Base-by-base conservation (phyloP, 2,888 invertebrate species). In the Campaea margaritaria region DNA sequence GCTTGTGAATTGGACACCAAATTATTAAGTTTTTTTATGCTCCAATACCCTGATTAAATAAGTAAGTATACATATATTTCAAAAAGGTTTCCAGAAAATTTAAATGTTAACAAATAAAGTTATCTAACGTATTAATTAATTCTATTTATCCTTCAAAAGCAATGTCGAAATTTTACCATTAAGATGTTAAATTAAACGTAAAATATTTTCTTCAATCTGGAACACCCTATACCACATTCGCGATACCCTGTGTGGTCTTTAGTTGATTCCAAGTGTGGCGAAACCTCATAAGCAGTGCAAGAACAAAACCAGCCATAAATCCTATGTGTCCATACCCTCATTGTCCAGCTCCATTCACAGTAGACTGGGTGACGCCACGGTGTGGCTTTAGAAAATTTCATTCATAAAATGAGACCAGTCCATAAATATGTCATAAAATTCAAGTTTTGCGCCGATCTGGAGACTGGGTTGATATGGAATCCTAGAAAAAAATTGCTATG, bases 291-390 rank as follows among this genome's bases (percentile, higher is more conserved):
- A 81, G 72, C 73, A 69, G 67, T 58, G 51, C 72, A 85, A 88
- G 88, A 90, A 91, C 91, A 91, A 90, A 75, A 76, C 69, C 13
- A 34, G 75, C 78, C 81, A 90, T 91, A 91, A 91, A 91, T 91
- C 68, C 53, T 53, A 56, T 55, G 62, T 53, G 67, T 58, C 65
- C 64, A 51, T 64, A 50, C 58, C 59, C 55, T 63, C 52, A 68
- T 62, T 67, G 67, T 65, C 16, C n/a, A 38, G 51, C 45, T 54
- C 62, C 68, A 70, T 70, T 68, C 66, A 65, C 12, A 39, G 54
- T 61, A 69, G 69, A 69, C 69, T 51, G 50, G 43, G 58, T 61
- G 69, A 65, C 69, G 69, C 69, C 69, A 57, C 58, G 45, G 46
- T 31, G 28, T 53, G 36, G 45, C 61, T 51, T 16, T 31, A 34